These are phyloP conservation scores for Tenthredo mesomela DNA, from an alignment of 2,888 invertebrate genomes.

Conservation along the genomic window DNA sequence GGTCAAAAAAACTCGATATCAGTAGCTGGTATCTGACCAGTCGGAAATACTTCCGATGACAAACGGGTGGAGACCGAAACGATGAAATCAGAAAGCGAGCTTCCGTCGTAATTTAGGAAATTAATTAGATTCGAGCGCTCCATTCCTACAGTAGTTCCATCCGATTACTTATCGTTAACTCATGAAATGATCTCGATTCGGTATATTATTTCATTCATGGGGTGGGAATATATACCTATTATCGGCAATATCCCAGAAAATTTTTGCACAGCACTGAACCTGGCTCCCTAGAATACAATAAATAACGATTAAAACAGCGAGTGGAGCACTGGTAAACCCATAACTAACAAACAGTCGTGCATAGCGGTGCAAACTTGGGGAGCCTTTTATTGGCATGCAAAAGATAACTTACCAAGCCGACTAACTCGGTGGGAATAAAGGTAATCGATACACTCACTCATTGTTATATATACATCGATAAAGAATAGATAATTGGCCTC, in stretches of 20 bases:
- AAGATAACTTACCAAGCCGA: conserved; percentile 1
- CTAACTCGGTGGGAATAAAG: background rate
- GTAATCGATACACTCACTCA: background rate
- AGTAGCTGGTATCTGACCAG: conserved; percentile 19
- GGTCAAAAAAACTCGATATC: conserved; percentile 18
- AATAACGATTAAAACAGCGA: conserved; percentile 16
- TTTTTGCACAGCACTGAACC: background rate
- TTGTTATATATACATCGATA: background rate
- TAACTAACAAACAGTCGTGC: conserved; percentile 9
- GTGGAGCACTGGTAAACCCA: background rate
- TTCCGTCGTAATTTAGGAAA: conserved; percentile 39
- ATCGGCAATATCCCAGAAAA: background rate
- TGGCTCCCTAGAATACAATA: background rate
- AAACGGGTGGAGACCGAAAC: conserved; percentile 32
- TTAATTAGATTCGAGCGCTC: conserved; percentile 21
- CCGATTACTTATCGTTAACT: conserved; percentile 17
- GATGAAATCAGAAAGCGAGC: conserved; percentile 39
- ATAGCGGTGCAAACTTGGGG: conserved; percentile 23
- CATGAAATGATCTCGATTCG: conserved; percentile 11
- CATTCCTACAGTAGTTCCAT: background rate
- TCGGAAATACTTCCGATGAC: conserved; percentile 42
- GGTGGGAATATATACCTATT: background rate
- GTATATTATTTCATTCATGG: background rate
- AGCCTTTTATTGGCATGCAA: conserved; percentile 16
- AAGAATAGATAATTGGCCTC: conserved; percentile 1